Percentiles rank a stretch among this genome's conserved stretches.
Evolutionary conservation across 2,113 vertebrate genomes (phyloP).

Genomic region (Misgurnus mizolepis): DNA sequence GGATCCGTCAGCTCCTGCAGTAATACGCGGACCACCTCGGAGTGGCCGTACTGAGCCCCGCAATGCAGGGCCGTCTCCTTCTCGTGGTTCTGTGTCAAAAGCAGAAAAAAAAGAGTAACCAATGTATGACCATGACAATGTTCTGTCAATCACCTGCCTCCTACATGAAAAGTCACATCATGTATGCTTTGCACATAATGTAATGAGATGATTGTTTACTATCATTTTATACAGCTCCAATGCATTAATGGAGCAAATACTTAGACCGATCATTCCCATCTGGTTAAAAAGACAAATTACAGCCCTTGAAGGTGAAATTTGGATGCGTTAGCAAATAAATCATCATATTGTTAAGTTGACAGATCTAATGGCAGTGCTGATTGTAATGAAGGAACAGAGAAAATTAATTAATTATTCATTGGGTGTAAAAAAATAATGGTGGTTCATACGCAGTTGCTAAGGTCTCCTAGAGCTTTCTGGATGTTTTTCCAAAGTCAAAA

Average conservation of each 20-base stretch:
- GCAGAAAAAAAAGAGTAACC: slow-evolving; percentile 16
- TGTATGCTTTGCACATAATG: background rate
- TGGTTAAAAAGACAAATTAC: slow-evolving; percentile 1
- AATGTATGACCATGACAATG: background rate
- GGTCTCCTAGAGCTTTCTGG: too few relatives aligned
- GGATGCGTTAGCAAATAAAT: background rate
- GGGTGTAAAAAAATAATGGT: too few relatives aligned
- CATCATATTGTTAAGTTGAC: too few relatives aligned
- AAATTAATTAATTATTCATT: too few relatives aligned
- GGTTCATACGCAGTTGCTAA: too few relatives aligned
- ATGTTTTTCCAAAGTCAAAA: too few relatives aligned
- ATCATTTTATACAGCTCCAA: too few relatives aligned
- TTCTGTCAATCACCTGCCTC: slow-evolving; percentile 7
- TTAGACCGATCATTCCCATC: too few relatives aligned
- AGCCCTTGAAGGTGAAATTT: background rate
- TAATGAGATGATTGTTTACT: too few relatives aligned
- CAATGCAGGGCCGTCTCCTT: slow-evolving; percentile 94
- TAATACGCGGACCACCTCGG: slow-evolving; percentile 89
- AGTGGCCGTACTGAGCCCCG: slow-evolving; percentile 94
- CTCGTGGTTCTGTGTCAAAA: slow-evolving; percentile 86
- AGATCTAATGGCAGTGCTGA: too few relatives aligned
- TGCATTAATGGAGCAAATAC: too few relatives aligned
- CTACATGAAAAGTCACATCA: background rate
- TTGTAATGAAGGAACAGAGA: too few relatives aligned
- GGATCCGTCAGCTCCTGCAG: slow-evolving; percentile 93